Evolutionary conservation across 1,140 invertebrate species (phyloP).

Genomic region (Drosophila chauvacae): DNA sequence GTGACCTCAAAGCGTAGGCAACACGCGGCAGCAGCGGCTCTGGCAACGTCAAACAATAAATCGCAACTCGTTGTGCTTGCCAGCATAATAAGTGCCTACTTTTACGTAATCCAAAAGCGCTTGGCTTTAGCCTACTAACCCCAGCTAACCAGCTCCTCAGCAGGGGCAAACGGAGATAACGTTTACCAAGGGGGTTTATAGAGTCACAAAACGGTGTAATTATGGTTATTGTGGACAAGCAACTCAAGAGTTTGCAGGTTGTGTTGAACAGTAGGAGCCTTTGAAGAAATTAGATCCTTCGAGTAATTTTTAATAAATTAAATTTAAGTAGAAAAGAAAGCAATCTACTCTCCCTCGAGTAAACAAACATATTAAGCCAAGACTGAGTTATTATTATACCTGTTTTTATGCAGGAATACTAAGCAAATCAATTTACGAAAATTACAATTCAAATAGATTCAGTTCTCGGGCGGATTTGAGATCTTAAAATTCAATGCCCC

Average conservation of each 20-base stretch:
- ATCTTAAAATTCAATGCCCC: slow-evolving; percentile 2
- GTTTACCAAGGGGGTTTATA: slow-evolving; percentile 13
- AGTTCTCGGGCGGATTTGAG: neutral
- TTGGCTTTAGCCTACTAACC: slow-evolving; percentile 32
- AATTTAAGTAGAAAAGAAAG: neutral
- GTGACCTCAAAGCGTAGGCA: slow-evolving; percentile 59
- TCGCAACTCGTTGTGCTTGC: slow-evolving; percentile 79
- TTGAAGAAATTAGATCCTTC: neutral
- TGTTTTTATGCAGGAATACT: neutral
- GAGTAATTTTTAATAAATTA: neutral
- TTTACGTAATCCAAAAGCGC: slow-evolving; percentile 72
- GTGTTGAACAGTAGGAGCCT: neutral
- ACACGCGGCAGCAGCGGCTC: slow-evolving; percentile 23
- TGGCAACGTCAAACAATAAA: slow-evolving; percentile 78
- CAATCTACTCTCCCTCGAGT: neutral
- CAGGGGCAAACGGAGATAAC: slow-evolving; percentile 29
- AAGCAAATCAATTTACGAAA: slow-evolving; percentile 13
- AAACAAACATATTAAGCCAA: slow-evolving; percentile 2
- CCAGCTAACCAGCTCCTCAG: neutral
- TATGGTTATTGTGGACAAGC: slow-evolving; percentile 4
- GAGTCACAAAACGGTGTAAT: slow-evolving; percentile 20
- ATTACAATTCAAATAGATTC: slow-evolving; percentile 17
- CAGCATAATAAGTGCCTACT: slow-evolving; percentile 79
- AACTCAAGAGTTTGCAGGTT: neutral
- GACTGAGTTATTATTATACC: neutral